These are phyloP conservation scores for Ceyx cyanopectus DNA, from an alignment of 2,113 vertebrate genomes.

Conservation along the genomic window DNA sequence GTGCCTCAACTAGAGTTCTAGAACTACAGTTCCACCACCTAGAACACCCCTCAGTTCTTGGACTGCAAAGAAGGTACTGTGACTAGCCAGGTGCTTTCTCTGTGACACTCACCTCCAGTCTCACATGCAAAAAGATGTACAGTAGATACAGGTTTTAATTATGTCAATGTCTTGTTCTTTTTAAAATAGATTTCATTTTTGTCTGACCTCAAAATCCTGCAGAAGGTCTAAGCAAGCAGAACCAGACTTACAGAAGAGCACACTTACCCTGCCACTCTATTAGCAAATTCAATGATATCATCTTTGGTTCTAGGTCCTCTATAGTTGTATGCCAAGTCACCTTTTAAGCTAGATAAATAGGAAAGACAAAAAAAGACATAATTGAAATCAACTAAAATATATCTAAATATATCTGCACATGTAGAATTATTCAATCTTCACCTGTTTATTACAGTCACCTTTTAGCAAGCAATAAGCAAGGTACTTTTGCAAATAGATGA, in stretches of 20 bases:
- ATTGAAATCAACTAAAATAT: neutral
- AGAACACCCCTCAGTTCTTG: neutral
- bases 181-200: neutral
- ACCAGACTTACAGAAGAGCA: neutral
- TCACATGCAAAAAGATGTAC: rapidly evolving
- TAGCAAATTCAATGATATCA: constrained; percentile 97
- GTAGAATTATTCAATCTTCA: neutral
- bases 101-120: neutral
- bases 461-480: neutral
- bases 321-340: constrained; percentile 95
- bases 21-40: no score
- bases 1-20: neutral
- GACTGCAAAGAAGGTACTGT: neutral
- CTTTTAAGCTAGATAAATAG: constrained; percentile 84
- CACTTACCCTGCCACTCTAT: constrained; percentile 95
- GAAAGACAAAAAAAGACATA: neutral
- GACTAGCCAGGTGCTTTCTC: neutral
- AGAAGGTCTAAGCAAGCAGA: neutral
- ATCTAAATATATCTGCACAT: neutral
- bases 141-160: neutral
- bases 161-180: neutral
- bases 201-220: neutral
- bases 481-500: neutral
- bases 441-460: neutral
- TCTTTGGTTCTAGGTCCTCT: constrained; percentile 97